A percentile compares a stretch with the other conserved stretches of the same genome.
Conservation (phyloP, 2,113 vertebrate species). For the Protobothrops flavoviridis region DNA sequence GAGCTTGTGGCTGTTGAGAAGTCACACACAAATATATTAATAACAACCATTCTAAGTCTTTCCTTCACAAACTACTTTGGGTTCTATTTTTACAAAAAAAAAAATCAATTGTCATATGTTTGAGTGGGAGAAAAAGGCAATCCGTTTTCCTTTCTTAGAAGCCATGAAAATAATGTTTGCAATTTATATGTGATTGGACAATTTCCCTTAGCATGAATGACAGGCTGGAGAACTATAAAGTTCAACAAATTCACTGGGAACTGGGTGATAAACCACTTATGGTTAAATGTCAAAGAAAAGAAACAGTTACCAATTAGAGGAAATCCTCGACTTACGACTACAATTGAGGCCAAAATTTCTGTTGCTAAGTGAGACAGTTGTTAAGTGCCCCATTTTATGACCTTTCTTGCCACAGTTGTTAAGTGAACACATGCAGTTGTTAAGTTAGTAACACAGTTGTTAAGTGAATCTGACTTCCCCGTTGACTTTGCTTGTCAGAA, state of each 20-base stretch:
- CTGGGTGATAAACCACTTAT: constrained; percentile 8
- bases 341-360: no score
- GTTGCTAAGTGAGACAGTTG: no score
- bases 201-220: constrained; percentile 1
- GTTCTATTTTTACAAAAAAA: not conserved
- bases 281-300: not conserved
- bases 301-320: not conserved
- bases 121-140: not conserved
- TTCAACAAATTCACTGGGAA: constrained; percentile 13
- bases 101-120: not conserved
- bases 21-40: constrained; percentile 2
- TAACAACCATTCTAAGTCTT: constrained; percentile 11
- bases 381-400: no score
- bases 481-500: no score
- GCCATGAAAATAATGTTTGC: not conserved
- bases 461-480: no score
- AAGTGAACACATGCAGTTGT: no score
- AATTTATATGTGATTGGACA: constrained; percentile 6
- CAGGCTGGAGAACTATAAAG: fast-evolving
- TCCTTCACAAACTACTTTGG: not conserved
- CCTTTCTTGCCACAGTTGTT: no score
- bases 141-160: constrained; percentile 16
- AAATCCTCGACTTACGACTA: not conserved
- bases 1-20: not conserved
- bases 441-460: no score